phyloP scores from a whole-genome alignment of 2,888 invertebrate genomes.

The Epirrhoe tristata region DNA sequence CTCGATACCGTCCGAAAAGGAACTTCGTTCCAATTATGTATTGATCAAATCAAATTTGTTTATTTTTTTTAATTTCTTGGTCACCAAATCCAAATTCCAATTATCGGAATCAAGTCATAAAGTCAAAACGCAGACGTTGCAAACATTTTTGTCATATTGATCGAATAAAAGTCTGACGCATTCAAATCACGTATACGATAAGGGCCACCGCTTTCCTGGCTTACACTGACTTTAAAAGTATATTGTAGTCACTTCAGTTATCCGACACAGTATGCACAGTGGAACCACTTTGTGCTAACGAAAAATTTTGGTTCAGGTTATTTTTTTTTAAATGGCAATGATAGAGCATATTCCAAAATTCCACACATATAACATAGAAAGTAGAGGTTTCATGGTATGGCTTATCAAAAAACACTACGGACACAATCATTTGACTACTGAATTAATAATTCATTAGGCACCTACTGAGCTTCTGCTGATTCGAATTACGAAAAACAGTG shows the following conservation, averaged over 20 bases:
- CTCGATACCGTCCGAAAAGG: too few relatives aligned
- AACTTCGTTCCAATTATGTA: too few relatives aligned
- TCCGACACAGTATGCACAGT: conserved; percentile 44
- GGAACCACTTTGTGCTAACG: conserved; percentile 8
- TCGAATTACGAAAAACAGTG: too few relatives aligned
- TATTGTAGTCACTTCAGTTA: conserved; percentile 71
- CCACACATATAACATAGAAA: too few relatives aligned
- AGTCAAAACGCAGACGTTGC: conserved; percentile 66
- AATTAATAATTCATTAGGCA: too few relatives aligned
- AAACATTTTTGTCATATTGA: conserved; percentile 76
- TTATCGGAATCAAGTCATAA: not conserved
- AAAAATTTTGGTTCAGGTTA: not conserved
- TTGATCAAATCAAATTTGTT: too few relatives aligned
- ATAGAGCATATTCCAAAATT: not conserved
- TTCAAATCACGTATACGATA: conserved; percentile 76
- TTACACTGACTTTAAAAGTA: conserved; percentile 72
- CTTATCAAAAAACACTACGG: not conserved
- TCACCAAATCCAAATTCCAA: too few relatives aligned
- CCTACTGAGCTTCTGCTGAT: too few relatives aligned
- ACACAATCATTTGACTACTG: too few relatives aligned
- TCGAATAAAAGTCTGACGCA: conserved; percentile 67
- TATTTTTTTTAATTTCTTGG: too few relatives aligned
- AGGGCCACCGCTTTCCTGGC: conserved; percentile 69
- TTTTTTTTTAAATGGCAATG: not conserved
- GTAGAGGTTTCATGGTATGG: not conserved